phyloP scores from a whole-genome alignment of 2,113 vertebrate species.

The Chionomys nivalis region DNA sequence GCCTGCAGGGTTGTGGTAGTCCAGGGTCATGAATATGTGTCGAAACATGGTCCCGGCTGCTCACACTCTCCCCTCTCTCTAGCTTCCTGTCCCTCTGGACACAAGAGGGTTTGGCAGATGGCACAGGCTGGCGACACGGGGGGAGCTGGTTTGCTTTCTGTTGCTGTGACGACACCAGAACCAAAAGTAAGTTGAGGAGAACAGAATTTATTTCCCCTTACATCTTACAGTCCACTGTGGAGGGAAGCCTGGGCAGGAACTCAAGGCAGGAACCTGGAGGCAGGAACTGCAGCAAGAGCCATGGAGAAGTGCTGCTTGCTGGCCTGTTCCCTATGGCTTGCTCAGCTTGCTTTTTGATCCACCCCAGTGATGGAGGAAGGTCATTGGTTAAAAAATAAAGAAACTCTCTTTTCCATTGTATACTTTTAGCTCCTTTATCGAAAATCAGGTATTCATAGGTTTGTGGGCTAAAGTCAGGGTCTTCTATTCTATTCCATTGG shows the following conservation, averaged over 20 bases:
- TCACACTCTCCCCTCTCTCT: slow-evolving; percentile 10
- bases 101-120: background rate
- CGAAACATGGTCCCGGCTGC: slow-evolving; percentile 89
- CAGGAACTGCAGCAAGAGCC: background rate
- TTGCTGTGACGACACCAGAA: background rate
- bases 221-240: background rate
- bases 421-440: too few relatives aligned
- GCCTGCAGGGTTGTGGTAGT: slow-evolving; percentile 93
- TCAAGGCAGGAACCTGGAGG: background rate
- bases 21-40: slow-evolving; percentile 93
- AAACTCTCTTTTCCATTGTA: too few relatives aligned
- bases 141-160: background rate
- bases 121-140: background rate
- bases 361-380: too few relatives aligned
- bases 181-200: background rate
- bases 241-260: background rate
- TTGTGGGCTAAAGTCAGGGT: too few relatives aligned
- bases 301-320: background rate
- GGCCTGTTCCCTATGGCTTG: background rate
- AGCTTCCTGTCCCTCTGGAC: background rate
- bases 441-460: too few relatives aligned
- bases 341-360: background rate
- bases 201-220: background rate
- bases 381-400: too few relatives aligned
- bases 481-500: too few relatives aligned